Evolutionary conservation across 2,797 vertebrate genomes (phyloP).

Genomic region (Sebastes umbrosus): DNA sequence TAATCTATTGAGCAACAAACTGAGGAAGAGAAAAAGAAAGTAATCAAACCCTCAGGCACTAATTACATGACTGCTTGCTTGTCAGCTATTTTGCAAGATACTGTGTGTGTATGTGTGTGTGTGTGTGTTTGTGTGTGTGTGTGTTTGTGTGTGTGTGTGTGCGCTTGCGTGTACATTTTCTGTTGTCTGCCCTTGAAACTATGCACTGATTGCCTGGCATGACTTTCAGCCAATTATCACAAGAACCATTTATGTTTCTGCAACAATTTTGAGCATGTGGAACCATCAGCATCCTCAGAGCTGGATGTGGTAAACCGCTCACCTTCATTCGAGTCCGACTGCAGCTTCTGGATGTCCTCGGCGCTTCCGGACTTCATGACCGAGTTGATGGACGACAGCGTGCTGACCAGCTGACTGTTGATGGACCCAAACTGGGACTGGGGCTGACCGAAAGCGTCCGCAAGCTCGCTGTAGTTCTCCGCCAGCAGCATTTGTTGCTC

Average conservation of each 20-base stretch:
- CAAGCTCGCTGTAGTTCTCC: conserved; percentile 95
- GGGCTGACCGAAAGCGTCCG: conserved; percentile 94
- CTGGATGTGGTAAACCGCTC: conserved; percentile 25
- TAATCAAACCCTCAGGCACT: not conserved
- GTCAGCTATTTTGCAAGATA: not conserved
- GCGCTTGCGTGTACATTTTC: not conserved
- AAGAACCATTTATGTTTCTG: not conserved
- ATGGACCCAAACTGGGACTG: conserved; percentile 95
- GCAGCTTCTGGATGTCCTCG: conserved; percentile 82
- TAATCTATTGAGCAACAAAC: not conserved
- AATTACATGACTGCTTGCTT: not conserved
- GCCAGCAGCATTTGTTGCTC: conserved; percentile 96
- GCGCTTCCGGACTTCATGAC: conserved; percentile 91
- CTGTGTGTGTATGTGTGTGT: not conserved
- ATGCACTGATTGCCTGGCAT: not conserved
- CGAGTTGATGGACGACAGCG: conserved; percentile 92
- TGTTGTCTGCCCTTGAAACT: conserved; percentile 8
- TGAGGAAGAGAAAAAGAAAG: not conserved
- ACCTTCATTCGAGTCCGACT: conserved; percentile 71
- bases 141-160: not conserved
- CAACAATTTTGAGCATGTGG: not conserved
- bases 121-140: not conserved
- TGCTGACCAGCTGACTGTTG: conserved; percentile 95
- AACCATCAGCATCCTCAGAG: not conserved
- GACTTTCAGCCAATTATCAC: not conserved